phyloP scores from a whole-genome alignment of 2,888 invertebrate genomes.

The Cataglyphis altisquamis region DNA sequence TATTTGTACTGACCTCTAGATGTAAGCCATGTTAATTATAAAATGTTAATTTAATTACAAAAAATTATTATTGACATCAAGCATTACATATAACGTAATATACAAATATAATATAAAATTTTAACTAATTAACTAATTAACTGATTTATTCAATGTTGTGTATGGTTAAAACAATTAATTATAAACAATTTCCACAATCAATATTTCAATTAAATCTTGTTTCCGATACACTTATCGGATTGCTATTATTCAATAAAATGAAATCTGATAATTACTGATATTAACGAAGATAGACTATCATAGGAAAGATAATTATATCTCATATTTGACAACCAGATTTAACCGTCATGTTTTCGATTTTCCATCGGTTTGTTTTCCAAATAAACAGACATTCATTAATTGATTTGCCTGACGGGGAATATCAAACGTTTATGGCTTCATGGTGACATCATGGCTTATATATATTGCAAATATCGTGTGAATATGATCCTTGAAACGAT shows the following conservation, averaged over 20 bases:
- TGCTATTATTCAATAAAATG: constrained; percentile 1
- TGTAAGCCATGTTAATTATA: constrained; percentile 12
- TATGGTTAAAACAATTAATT: background rate
- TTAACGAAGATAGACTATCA: background rate
- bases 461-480: constrained; percentile 31
- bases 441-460: constrained; percentile 12
- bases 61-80: constrained; percentile 13
- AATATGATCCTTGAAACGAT: constrained; percentile 23
- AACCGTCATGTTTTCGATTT: constrained; percentile 14
- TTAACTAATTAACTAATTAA: constrained; percentile 36
- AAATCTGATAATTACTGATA: constrained; percentile 14
- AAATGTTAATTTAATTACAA: constrained; percentile 8
- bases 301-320: constrained; percentile 6
- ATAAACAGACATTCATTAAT: constrained; percentile 18
- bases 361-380: background rate
- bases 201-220: constrained; percentile 10
- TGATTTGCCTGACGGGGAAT: constrained; percentile 34
- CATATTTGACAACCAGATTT: constrained; percentile 10
- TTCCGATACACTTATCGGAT: background rate
- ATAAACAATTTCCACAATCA: constrained; percentile 2
- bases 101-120: background rate
- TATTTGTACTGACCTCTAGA: background rate
- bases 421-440: constrained; percentile 25
- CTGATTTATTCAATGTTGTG: background rate
- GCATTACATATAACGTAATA: background rate